phyloP scores from a whole-genome alignment of 2,888 invertebrate species.

The Drosophila paranaensis region DNA sequence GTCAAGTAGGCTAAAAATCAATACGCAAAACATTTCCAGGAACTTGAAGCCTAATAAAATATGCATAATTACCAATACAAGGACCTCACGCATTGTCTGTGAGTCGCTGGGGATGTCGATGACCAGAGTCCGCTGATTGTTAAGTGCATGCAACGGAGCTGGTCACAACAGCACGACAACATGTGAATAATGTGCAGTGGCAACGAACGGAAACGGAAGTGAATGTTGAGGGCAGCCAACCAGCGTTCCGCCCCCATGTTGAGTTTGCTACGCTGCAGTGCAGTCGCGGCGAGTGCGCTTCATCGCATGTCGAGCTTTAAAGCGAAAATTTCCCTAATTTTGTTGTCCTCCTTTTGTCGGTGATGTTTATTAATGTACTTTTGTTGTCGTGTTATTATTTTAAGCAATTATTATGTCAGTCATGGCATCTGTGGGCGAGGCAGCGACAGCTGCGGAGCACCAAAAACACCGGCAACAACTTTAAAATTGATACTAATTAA shows the following conservation, averaged over 20 bases:
- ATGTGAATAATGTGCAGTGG: slow-evolving; percentile 61
- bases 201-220: slow-evolving; percentile 59
- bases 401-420: slow-evolving; percentile 62
- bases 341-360: slow-evolving; percentile 10
- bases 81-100: slow-evolving; percentile 56
- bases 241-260: slow-evolving; percentile 21
- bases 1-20: slow-evolving; percentile 61
- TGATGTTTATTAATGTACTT: slow-evolving; percentile 72
- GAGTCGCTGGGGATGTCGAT: slow-evolving; percentile 49
- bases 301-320: slow-evolving; percentile 61
- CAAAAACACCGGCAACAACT: slow-evolving; percentile 19
- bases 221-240: slow-evolving; percentile 41
- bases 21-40: slow-evolving; percentile 58
- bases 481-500: slow-evolving; percentile 42
- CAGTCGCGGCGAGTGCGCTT: slow-evolving; percentile 52
- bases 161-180: slow-evolving; percentile 47
- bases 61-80: slow-evolving; percentile 62
- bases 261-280: slow-evolving; percentile 22
- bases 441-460: slow-evolving; percentile 2
- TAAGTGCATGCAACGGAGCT: slow-evolving; percentile 53
- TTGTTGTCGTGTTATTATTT: slow-evolving; percentile 69
- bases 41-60: slow-evolving; percentile 58
- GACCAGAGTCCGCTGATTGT: slow-evolving; percentile 56
- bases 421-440: slow-evolving; percentile 44
- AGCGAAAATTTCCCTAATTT: slow-evolving; percentile 43